Base-by-base conservation (phyloP, 92 coral and sea anemone species). In the Porites cylindrica region DNA sequence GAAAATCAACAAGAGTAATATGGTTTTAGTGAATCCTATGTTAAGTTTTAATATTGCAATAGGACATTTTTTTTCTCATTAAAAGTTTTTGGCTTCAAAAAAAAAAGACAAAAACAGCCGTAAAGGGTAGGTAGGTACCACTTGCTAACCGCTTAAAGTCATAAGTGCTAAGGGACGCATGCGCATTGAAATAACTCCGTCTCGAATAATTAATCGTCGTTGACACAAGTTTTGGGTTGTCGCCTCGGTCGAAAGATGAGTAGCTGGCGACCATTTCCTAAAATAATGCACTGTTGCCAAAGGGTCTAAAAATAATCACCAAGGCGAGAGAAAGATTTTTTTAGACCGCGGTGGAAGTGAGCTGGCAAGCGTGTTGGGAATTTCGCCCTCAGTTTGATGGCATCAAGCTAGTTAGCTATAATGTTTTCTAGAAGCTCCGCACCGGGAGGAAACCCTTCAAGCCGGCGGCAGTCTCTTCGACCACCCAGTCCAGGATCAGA, bases 401-500 rank as follows among this genome's bases (percentile, higher is more conserved):
- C 26, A 62, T 14, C 47, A 17, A 63, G 16, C 6, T 38, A 16
- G 51, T 43, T 38, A 4, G 3, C 18, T 72, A 47, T 47, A 11
- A 75, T 75, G 82, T 68, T 75, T 7, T 76, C 58, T 58, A 82
- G 88, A 23, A 86, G 61, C 16, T 56, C 13, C 13, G 61, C 53
- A 58, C 56, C 47, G 18, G 90, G 78, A 11, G 70, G 77, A 7
- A 60, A 69, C 9, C 50, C 90, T 19, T 81, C 85, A 2, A 89
- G 81, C 79, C 88, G 95, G 14, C 90, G 95, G 2, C 72, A 77
- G 21, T 92, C 95, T 14, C 66, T 92, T 14, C 85, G 91, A 2
- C 95, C 93, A 12, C 86, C 91, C 6, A 92, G 95, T 18, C 95
- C 95, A 10, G 88, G 86, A n/a, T 53, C 82, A 18, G 91, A 89